phyloP scores from a whole-genome alignment of 2,113 vertebrate species.

The Eolophus roseicapilla region DNA sequence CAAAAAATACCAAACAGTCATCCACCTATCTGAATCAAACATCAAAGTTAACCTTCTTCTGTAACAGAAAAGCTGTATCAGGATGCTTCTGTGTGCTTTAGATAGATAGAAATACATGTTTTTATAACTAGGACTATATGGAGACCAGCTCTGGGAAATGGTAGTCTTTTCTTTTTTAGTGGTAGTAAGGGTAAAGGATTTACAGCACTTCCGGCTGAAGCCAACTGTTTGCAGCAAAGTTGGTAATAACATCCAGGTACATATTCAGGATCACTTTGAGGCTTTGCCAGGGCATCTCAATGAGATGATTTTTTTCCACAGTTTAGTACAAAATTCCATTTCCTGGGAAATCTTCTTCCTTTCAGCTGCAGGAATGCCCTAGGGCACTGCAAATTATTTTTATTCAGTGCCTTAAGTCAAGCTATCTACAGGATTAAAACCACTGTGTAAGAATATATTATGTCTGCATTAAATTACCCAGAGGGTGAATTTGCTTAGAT shows the following conservation, averaged over 20 bases:
- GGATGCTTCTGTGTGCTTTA: not conserved
- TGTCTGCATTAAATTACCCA: not conserved
- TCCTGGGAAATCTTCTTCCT: not conserved
- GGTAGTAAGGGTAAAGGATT: not conserved
- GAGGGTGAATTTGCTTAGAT: not conserved
- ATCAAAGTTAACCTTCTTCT: not conserved
- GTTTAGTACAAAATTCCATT: not conserved
- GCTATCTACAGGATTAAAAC: not conserved
- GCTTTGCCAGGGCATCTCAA: not conserved
- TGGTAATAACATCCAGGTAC: not conserved
- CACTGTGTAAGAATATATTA: not conserved
- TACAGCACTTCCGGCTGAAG: not conserved
- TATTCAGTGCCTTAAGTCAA: not conserved
- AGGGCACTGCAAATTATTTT: not conserved
- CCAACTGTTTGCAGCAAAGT: not conserved
- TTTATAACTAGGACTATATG: not conserved
- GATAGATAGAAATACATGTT: not conserved
- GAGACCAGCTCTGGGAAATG: not conserved
- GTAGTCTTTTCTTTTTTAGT: not conserved
- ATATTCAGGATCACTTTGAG: not conserved
- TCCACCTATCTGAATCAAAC: not conserved
- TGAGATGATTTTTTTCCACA: not conserved
- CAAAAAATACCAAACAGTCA: not conserved
- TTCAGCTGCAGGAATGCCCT: not conserved
- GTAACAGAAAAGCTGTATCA: not conserved